A percentile compares a stretch with the other conserved stretches of the same genome.
Conservation (phyloP, 2,888 invertebrate species). For the Calameuta idolon region DNA sequence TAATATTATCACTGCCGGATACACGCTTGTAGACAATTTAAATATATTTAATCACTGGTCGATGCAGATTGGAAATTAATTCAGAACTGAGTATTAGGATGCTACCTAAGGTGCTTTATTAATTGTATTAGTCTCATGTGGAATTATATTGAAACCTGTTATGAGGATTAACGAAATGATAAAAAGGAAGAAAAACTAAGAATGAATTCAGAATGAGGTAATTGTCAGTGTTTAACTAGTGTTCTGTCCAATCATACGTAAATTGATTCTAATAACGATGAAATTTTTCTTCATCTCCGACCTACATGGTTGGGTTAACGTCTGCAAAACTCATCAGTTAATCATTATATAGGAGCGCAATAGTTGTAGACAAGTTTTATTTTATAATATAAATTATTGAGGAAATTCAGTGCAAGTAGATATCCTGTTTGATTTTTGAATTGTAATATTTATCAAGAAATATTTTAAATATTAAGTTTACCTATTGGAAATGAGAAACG, state of each 20-base stretch:
- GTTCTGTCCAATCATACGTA: conserved; percentile 28
- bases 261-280: conserved; percentile 33
- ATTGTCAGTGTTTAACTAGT: conserved; percentile 23
- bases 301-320: conserved; percentile 25
- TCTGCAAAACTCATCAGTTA: conserved; percentile 8
- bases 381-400: background rate
- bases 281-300: conserved; percentile 26
- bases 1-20: background rate
- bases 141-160: background rate
- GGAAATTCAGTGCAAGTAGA: background rate
- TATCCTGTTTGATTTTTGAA: background rate
- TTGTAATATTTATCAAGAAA: background rate
- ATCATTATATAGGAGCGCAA: background rate
- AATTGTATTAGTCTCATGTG: background rate
- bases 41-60: background rate
- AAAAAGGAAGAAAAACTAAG: conserved; percentile 12
- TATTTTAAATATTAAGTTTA: background rate
- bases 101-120: background rate
- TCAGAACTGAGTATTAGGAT: background rate
- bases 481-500: background rate
- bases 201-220: conserved; percentile 34
- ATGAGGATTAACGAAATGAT: background rate
- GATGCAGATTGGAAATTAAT: background rate
- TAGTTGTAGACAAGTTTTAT: background rate
- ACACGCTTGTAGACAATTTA: background rate